A percentile compares a stretch with the other conserved stretches of the same genome.
These are phyloP conservation scores for Lordiphosa fenestrarum DNA, from an alignment of 2,888 invertebrate genomes.

Conservation along the genomic window DNA sequence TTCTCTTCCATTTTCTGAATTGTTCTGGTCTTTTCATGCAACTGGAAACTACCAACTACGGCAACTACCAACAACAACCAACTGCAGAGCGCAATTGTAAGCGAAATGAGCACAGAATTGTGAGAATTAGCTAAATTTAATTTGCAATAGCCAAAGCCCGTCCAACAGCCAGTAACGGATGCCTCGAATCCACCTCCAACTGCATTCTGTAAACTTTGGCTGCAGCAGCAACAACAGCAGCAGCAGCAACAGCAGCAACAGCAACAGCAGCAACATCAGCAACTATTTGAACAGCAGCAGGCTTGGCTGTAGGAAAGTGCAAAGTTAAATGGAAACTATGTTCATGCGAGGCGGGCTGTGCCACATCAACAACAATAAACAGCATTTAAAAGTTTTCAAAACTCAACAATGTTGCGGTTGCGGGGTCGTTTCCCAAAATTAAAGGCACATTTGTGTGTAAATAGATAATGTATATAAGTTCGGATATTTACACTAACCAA, in stretches of 20 bases:
- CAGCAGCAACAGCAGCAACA: slow-evolving; percentile 38
- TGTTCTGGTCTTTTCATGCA: slow-evolving; percentile 25
- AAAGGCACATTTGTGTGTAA: slow-evolving; percentile 67
- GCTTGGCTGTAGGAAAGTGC: slow-evolving; percentile 64
- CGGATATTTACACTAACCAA: slow-evolving; percentile 40
- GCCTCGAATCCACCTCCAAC: slow-evolving; percentile 71
- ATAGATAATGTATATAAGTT: slow-evolving; percentile 49
- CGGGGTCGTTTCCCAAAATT: slow-evolving; percentile 56
- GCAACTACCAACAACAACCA: slow-evolving; percentile 31
- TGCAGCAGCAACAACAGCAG: slow-evolving; percentile 70
- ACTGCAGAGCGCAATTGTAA: slow-evolving; percentile 80
- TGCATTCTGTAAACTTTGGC: slow-evolving; percentile 77
- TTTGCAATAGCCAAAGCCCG: slow-evolving; percentile 70
- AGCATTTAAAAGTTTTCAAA: slow-evolving; percentile 65
- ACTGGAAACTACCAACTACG: slow-evolving; percentile 21
- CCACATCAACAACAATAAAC: slow-evolving; percentile 52
- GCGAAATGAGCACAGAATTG: slow-evolving; percentile 87
- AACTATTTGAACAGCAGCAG: slow-evolving; percentile 50
- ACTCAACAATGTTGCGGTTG: slow-evolving; percentile 45
- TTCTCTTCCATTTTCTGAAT: slow-evolving; percentile 22
- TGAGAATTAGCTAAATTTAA: slow-evolving; percentile 80
- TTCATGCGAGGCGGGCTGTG: slow-evolving; percentile 33
- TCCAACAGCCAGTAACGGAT: slow-evolving; percentile 39
- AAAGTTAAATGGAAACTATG: slow-evolving; percentile 65
- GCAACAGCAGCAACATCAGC: slow-evolving; percentile 40